Conservation (phyloP, 2,888 invertebrate genomes). For the Iselma pallidipennis region DNA sequence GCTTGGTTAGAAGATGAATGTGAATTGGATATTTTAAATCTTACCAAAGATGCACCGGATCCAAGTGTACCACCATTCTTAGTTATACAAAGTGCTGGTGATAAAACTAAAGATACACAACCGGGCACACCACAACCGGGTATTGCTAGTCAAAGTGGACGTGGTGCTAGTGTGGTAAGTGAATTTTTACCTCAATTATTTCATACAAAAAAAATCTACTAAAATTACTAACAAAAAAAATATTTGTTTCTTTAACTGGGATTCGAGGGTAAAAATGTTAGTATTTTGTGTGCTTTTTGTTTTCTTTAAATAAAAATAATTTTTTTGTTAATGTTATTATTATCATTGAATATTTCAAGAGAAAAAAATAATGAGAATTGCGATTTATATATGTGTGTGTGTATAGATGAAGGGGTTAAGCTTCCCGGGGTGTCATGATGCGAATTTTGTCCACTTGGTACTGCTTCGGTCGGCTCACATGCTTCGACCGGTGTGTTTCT, state of each 20-base stretch:
- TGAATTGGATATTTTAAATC: slow-evolving; percentile 90
- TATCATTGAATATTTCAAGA: too few species aligned
- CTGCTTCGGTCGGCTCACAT: slow-evolving; percentile 96
- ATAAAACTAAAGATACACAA: slow-evolving; percentile 59
- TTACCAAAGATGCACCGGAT: slow-evolving; percentile 67
- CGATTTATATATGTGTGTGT: slow-evolving; percentile 42
- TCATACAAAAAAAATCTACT: too few species aligned
- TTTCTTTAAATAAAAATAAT: slow-evolving; percentile 1
- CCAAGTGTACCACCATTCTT: slow-evolving; percentile 74
- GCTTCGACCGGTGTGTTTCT: slow-evolving; percentile 87
- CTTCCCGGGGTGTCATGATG: slow-evolving; percentile 95
- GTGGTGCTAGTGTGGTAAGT: slow-evolving; percentile 87
- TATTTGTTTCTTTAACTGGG: slow-evolving; percentile 5
- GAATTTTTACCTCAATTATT: too few species aligned
- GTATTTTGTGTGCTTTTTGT: slow-evolving; percentile 7
- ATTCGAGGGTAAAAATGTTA: slow-evolving; percentile 18
- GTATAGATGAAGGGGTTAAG: slow-evolving; percentile 92
- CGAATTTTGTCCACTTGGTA: slow-evolving; percentile 93
- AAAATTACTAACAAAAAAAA: slow-evolving; percentile 4
- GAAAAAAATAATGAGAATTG: slow-evolving; percentile 18
- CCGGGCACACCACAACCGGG: slow-evolving; percentile 72
- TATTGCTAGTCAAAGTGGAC: slow-evolving; percentile 78
- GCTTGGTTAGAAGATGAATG: slow-evolving; percentile 97
- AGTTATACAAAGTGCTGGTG: slow-evolving; percentile 76
- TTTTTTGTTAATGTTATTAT: too few species aligned